Evolutionary conservation across 2,888 invertebrate species (phyloP), one percentile per base, ranked within the genome.

Genomic region (Synergus umbraculus): DNA sequence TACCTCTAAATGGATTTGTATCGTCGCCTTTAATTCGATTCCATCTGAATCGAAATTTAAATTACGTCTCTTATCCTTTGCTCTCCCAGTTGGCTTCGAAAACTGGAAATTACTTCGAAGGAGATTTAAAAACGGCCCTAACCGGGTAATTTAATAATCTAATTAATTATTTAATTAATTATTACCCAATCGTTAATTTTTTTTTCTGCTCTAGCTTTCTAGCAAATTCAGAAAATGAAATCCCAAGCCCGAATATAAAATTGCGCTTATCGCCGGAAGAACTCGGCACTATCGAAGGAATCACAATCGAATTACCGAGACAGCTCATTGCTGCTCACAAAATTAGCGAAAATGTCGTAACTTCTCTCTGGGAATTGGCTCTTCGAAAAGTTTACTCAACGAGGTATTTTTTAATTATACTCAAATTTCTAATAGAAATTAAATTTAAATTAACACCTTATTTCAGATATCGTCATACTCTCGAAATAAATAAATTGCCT

Each of bases 51-150:
- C 82, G 85, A 18, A 78, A 84, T 76, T 85, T 91, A 58, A 91
- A 91, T 84, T 91, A 91, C 82, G 83, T 91, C 10, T 91, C 91
- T n/a, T 86, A 90, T 76, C 87, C 91, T 15, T 83, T 91, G 77
- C 81, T 88, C 41, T 85, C 83, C 77, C 91, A 91, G 79, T 80
- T 90, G 81, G 83, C 84, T 76, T 85, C 84, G 58, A 83, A 84
- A 83, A 60, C 81, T 80, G 80, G 64, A 73, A 63, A 79, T 49
- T 58, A 78, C 41, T 44, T 60, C 22, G 79, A 37, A 8, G 65
- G 76, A 37, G 84, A 85, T 58, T 81, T 82, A 46, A 84, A 82
- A 76, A 83, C 82, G 66, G 67, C 80, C 76, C 76, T 88, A 54
- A 83, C 86, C 80, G 83, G 88, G 89, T 88, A 82, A 86, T 83